Conservation (phyloP, 2,888 invertebrate genomes). For the Abrostola tripartita region DNA sequence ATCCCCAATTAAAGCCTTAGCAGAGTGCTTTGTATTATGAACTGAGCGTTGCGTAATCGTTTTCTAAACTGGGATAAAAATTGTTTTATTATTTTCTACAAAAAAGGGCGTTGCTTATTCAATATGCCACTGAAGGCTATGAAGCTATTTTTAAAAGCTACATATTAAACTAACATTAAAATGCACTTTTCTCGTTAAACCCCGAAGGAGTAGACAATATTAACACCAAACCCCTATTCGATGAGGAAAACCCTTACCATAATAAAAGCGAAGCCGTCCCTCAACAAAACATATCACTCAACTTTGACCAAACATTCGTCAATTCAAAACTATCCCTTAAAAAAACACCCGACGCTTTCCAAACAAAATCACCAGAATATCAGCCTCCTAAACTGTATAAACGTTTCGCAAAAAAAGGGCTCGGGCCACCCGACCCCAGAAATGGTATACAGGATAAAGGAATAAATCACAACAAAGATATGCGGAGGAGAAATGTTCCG, state of each 20-base stretch:
- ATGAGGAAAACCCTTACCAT: conserved; percentile 7
- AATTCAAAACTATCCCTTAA: conserved; percentile 35
- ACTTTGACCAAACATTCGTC: conserved; percentile 39
- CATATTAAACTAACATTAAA: too few relatives aligned
- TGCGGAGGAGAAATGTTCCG: conserved; percentile 42
- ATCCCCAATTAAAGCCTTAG: too few relatives aligned
- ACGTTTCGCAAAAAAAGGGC: conserved; percentile 21
- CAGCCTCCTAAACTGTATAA: conserved; percentile 48
- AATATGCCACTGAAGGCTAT: too few relatives aligned
- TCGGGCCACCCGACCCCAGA: conserved; percentile 44
- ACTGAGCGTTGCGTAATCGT: too few relatives aligned
- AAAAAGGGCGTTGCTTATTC: too few relatives aligned
- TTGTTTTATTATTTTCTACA: too few relatives aligned
- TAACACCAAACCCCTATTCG: background rate
- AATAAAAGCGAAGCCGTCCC: conserved; percentile 15
- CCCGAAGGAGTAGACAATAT: conserved; percentile 3
- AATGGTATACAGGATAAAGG: conserved; percentile 54
- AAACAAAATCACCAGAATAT: conserved; percentile 50
- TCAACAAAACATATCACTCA: conserved; percentile 33
- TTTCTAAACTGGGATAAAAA: too few relatives aligned
- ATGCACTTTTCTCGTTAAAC: background rate
- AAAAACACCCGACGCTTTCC: conserved; percentile 28
- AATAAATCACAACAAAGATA: conserved; percentile 55
- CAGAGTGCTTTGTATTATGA: too few relatives aligned
- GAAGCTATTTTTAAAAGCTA: too few relatives aligned